Evolutionary conservation across 2,797 vertebrate genomes (phyloP).

Genomic region (Chaunax sp.): DNA sequence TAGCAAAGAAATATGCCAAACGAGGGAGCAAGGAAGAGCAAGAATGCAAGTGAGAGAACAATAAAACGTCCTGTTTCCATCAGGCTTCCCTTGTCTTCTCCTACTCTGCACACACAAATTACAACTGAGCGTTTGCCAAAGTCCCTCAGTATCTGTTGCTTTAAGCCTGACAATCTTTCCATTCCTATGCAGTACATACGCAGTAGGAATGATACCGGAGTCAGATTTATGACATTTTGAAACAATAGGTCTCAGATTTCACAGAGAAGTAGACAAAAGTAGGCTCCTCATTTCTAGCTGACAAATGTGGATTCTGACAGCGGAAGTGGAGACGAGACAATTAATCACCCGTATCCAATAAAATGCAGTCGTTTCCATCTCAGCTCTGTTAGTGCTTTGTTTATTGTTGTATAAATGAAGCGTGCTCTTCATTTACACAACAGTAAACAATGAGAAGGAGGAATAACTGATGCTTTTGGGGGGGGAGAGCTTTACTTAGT

Average conservation of each 20-base stretch:
- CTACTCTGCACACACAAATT: too few species aligned
- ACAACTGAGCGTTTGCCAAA: neutral
- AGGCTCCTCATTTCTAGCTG: neutral
- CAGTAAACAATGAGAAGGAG: too few species aligned
- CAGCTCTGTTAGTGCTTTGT: too few species aligned
- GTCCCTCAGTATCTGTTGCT: neutral
- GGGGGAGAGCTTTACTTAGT: too few species aligned
- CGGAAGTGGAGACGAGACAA: too few species aligned
- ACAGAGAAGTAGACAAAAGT: neutral
- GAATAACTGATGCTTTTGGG: too few species aligned
- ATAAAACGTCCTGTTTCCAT: neutral
- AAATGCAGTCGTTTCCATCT: too few species aligned
- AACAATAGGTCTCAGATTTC: neutral
- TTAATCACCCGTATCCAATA: too few species aligned
- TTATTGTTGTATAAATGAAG: too few species aligned
- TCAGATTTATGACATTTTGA: neutral
- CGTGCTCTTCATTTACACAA: too few species aligned
- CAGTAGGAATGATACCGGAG: neutral
- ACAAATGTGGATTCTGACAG: neutral
- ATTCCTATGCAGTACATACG: neutral
- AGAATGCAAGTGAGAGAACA: conserved; percentile 84
- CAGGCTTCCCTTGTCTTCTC: too few species aligned
- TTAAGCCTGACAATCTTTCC: neutral
- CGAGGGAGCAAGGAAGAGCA: conserved; percentile 86
- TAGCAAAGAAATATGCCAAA: conserved; percentile 88